Base-by-base conservation (phyloP, 2,797 vertebrate species). In the Cynopterus sphinx region DNA sequence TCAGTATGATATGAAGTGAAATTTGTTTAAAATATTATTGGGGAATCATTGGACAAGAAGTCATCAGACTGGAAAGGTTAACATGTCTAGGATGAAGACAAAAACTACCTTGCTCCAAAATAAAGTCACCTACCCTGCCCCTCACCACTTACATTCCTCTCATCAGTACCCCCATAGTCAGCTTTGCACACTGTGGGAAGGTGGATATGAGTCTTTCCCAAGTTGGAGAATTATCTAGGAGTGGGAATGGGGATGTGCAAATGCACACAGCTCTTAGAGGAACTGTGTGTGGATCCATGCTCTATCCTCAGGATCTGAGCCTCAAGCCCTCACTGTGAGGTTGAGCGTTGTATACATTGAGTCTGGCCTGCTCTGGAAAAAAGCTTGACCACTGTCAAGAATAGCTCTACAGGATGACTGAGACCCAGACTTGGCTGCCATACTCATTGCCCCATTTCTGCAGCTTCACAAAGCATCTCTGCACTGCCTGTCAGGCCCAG, bases 101-200 rank as follows among this genome's bases (percentile, higher is more conserved):
- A 96, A 93, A 92, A 55, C 15, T 41, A 10, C 6, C 73, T 90
- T 92, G 46, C 67, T 84, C 67, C 36, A 61, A 91, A 89, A 87
- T 89, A 65, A 51, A 65, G 61, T n/a, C 33, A 65, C n/a, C 24
- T 33, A 63, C n/a, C 19, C 73, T 90, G 31, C 57, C 75, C 11
- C 28, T 95, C 28, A 51, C 55, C 59, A n/a, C 46, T 46, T n/a
- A 67, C 73, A 73, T 17, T 28, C 41, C 79, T 77, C 55, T 85
- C 3, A 1, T 77, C 31, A 16, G 0, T 85, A 6, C 43, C 31
- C 57, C 28, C 13, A 22, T 3, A 57, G 39, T 74, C 61, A 49
- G 33, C 55, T 81, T 65, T 39, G 28, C 51, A 74, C 33, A 46
- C 31, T 63, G 16, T 39, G 53, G 31, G 26, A 85, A 43, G 55